These are phyloP conservation scores for Tupiocoris notatus DNA, from an alignment of 2,888 invertebrate species.

Conservation along the genomic window DNA sequence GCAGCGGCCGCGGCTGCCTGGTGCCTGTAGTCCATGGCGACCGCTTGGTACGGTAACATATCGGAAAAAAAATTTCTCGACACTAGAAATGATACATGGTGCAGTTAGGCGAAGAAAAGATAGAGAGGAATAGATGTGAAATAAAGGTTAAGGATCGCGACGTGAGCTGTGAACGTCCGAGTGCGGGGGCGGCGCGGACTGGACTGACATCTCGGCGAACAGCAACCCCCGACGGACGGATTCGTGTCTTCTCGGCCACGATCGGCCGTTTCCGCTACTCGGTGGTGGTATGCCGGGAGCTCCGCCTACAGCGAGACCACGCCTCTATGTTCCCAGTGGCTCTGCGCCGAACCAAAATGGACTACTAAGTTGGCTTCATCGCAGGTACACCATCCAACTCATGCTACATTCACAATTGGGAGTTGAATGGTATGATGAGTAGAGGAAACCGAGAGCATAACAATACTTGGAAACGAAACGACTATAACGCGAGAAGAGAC, in stretches of 20 bases:
- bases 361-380: constrained; percentile 6
- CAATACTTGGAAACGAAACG: background rate
- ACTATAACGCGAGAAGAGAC: constrained; percentile 11
- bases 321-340: constrained; percentile 20
- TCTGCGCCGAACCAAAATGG: constrained; percentile 35
- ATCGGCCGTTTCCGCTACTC: constrained; percentile 41
- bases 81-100: background rate
- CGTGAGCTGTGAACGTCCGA: constrained; percentile 1
- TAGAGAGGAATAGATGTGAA: background rate
- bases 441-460: too few species aligned
- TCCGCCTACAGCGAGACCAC: constrained; percentile 10
- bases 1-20: constrained; percentile 76
- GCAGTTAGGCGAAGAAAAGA: background rate
- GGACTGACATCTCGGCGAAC: constrained; percentile 16
- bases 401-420: too few species aligned
- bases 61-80: constrained; percentile 30
- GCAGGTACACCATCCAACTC: too few species aligned
- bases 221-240: constrained; percentile 29
- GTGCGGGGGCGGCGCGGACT: constrained; percentile 31
- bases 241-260: constrained; percentile 41
- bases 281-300: constrained; percentile 9
- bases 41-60: constrained; percentile 83
- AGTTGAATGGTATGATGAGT: too few species aligned
- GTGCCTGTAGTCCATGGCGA: constrained; percentile 49
- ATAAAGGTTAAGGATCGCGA: too few species aligned